Conservation (phyloP, 2,888 invertebrate species). For the Catocala nupta region DNA sequence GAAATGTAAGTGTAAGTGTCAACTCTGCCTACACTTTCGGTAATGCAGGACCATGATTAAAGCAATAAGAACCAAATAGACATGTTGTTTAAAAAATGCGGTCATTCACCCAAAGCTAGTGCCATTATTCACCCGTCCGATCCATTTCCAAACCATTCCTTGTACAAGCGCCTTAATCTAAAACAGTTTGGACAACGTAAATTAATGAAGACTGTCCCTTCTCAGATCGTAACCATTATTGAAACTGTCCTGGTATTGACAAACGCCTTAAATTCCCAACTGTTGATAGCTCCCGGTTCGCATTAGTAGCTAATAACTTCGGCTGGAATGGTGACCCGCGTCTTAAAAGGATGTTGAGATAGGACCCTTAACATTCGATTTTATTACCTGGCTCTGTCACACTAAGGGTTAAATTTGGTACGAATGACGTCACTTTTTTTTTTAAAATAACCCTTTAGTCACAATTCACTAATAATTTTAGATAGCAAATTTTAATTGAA, state of each 20-base stretch:
- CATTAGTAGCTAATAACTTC: constrained; percentile 30
- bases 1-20: too few species aligned
- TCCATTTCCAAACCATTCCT: constrained; percentile 2
- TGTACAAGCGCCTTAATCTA: constrained; percentile 14
- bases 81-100: too few species aligned
- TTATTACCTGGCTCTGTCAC: constrained; percentile 3
- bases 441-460: too few species aligned
- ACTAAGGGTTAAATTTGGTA: too few species aligned
- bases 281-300: constrained; percentile 21
- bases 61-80: neutral
- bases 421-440: too few species aligned
- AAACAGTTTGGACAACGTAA: constrained; percentile 22
- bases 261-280: constrained; percentile 26
- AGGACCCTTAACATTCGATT: constrained; percentile 20
- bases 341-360: constrained; percentile 17
- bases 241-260: constrained; percentile 34
- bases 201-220: constrained; percentile 39
- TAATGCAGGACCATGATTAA: too few species aligned
- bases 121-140: neutral
- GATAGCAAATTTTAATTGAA: too few species aligned
- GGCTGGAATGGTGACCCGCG: constrained; percentile 14
- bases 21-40: too few species aligned
- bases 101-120: neutral
- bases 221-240: constrained; percentile 39
- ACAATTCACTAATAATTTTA: too few species aligned